Conservation (phyloP, 2,888 invertebrate species). For the Acronicta psi region DNA sequence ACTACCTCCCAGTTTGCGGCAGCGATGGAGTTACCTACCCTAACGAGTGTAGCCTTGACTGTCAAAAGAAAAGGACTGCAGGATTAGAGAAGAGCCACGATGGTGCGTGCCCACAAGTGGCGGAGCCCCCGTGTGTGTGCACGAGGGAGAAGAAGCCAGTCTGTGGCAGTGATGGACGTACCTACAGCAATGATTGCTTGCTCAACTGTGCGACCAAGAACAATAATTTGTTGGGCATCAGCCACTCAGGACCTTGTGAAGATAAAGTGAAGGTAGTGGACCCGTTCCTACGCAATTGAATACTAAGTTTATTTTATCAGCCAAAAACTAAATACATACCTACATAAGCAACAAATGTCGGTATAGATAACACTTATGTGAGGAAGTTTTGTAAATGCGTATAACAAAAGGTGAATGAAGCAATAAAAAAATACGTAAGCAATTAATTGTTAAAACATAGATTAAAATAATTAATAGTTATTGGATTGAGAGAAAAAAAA, state of each 20-base stretch:
- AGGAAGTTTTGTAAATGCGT: too few species aligned
- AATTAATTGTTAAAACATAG: too few species aligned
- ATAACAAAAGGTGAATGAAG: too few species aligned
- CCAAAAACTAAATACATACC: too few species aligned
- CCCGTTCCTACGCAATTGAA: constrained; percentile 6
- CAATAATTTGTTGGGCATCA: constrained; percentile 43
- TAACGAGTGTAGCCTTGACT: constrained; percentile 61
- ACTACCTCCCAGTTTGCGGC: constrained; percentile 65
- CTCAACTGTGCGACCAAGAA: constrained; percentile 57
- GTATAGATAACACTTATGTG: too few species aligned
- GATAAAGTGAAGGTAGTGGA: constrained; percentile 44
- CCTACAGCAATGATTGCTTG: constrained; percentile 63
- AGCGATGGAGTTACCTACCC: constrained; percentile 64
- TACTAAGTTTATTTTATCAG: background rate
- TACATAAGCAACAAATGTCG: too few species aligned
- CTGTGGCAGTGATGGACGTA: constrained; percentile 64
- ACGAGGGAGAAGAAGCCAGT: constrained; percentile 57
- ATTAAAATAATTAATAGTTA: background rate
- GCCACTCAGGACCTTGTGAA: constrained; percentile 41
- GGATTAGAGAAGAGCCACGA: constrained; percentile 22
- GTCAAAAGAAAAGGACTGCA: constrained; percentile 34
- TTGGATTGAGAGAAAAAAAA: background rate
- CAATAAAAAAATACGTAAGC: too few species aligned
- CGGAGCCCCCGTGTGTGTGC: constrained; percentile 51
- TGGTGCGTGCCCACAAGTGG: constrained; percentile 19